Evolutionary conservation across 2,113 vertebrate species (phyloP), one percentile per base, ranked within the genome.

Genomic region (Ophiodon elongatus): DNA sequence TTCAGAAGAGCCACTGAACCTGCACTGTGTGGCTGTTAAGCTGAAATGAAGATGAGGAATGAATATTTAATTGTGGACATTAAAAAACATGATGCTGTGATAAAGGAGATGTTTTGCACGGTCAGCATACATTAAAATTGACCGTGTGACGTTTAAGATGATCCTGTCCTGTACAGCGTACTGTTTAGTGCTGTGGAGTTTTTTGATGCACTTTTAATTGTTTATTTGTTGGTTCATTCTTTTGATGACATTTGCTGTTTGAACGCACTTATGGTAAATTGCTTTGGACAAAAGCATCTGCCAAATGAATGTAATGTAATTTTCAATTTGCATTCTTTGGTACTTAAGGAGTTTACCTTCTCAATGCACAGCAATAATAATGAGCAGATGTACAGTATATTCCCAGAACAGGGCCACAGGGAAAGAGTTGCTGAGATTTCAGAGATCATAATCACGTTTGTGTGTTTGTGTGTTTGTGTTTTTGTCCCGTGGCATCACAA

Each of bases 401-500:
- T 71, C 6, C 17, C 21, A 85, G 10, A n/a, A 31, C 6, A 56
- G 31, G 6, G 35, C 3, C 17, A 60, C 5, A 19, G 25, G 17
- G 17, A 74, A 41, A 35, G 6, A 81, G 74, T 15, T 14, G n/a
- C 0, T 29, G 13, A 64, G 25, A 62, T 62, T 73, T 74, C 33
- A 62, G 31, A 70, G 75, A 80, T 80, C 52, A 52, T 81, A 33
- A 74, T 80, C 73, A 52, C 81, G 41, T 73, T 8, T 65, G 25
- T 76, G 35, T 75, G 33, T 78, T 25, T 76, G n/a, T 41, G 39
- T 41, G 35, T 76, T 14, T 76, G 62, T 81, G 47, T 81, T 56
- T 37, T 81, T 35, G 8, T 85, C 54, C 37, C 62, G 65, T 29
- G 54, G 70, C 50, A 80, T 73, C 84, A 73, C 52, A 68, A 64